phyloP scores from a whole-genome alignment of 2,888 invertebrate species.

The Lycophotia porphyrea region DNA sequence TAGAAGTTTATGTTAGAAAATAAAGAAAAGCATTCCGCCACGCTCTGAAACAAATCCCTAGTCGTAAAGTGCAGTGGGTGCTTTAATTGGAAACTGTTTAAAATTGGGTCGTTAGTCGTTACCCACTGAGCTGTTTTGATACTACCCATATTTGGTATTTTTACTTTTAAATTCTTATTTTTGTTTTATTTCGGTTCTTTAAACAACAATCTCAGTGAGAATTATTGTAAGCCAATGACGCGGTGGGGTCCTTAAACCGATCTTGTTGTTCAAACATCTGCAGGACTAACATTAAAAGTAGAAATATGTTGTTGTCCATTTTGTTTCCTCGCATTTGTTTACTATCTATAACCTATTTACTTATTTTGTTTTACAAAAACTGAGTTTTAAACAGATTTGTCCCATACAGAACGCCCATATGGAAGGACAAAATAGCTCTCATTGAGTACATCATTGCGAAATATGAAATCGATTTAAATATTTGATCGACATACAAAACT shows the following conservation, averaged over 20 bases:
- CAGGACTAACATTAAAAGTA: neutral
- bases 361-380: neutral
- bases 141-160: neutral
- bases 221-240: neutral
- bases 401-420: neutral
- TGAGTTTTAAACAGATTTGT: neutral
- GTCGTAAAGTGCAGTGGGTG: slow-evolving; percentile 46
- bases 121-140: neutral
- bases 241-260: neutral
- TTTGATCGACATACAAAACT: neutral
- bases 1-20: slow-evolving; percentile 31
- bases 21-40: slow-evolving; percentile 14
- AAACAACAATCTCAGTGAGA: neutral
- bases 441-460: neutral
- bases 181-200: neutral
- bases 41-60: slow-evolving; percentile 1
- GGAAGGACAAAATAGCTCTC: neutral
- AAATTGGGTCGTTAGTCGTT: slow-evolving; percentile 38
- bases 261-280: neutral
- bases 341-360: no score
- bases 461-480: neutral
- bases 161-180: neutral
- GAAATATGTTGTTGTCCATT: neutral
- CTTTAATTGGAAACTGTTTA: slow-evolving; percentile 53
- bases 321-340: neutral